phyloP scores from a whole-genome alignment of 2,113 vertebrate genomes.

The Boleophthalmus pectinirostris region DNA sequence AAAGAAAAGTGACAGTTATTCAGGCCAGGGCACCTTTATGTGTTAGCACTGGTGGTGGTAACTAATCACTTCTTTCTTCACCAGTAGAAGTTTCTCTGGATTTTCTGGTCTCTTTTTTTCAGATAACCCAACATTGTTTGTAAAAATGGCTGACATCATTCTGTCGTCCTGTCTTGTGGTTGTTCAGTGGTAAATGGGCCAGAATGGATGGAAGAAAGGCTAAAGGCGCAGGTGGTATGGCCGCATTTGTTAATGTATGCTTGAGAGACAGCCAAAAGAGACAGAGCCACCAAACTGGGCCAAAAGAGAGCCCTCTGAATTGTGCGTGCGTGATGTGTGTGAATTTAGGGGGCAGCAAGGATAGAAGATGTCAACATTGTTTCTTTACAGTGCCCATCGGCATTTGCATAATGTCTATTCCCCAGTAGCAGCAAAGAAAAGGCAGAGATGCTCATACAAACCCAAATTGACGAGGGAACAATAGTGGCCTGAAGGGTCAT shows the following conservation, averaged over 20 bases:
- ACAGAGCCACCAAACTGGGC: slow-evolving; percentile 62
- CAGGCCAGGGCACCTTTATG: not conserved
- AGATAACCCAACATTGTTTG: slow-evolving; percentile 56
- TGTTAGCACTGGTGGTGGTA: slow-evolving; percentile 3
- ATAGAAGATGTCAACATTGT: slow-evolving; percentile 73
- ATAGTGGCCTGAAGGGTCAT: slow-evolving; percentile 76
- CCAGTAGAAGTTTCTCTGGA: slow-evolving; percentile 30
- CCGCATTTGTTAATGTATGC: slow-evolving; percentile 65
- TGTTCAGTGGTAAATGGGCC: slow-evolving; percentile 54
- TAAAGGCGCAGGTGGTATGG: slow-evolving; percentile 37
- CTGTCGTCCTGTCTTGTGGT: slow-evolving; percentile 53
- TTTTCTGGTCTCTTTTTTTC: slow-evolving; percentile 40
- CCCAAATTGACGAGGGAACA: slow-evolving; percentile 74
- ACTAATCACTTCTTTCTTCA: slow-evolving; percentile 27
- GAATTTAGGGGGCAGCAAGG: slow-evolving; percentile 65
- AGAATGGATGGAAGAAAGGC: slow-evolving; percentile 52
- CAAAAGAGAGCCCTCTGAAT: slow-evolving; percentile 61
- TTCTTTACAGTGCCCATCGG: slow-evolving; percentile 62
- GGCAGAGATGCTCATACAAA: slow-evolving; percentile 74
- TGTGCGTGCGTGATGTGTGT: slow-evolving; percentile 53
- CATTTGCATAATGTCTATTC: slow-evolving; percentile 80
- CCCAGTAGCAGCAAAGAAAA: slow-evolving; percentile 66
- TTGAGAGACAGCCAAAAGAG: slow-evolving; percentile 75
- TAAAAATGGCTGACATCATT: slow-evolving; percentile 52
- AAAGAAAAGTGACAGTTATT: not conserved